These are phyloP conservation scores for Unio pictorum DNA, from an alignment of 2,888 invertebrate species.

Conservation along the genomic window DNA sequence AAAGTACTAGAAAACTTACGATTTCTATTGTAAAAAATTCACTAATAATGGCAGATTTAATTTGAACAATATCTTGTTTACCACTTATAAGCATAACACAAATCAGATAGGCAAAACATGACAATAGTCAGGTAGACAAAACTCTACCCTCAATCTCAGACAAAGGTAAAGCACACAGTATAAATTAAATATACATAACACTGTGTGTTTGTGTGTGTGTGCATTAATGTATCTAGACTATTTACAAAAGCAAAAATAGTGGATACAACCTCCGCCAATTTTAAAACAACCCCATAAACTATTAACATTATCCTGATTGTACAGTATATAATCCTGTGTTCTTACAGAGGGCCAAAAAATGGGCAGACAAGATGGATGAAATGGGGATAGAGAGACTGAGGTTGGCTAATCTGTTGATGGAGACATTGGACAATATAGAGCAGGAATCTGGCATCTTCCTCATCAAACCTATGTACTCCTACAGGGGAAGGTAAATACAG, in stretches of 20 bases:
- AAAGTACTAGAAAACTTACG: too few relatives aligned
- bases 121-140: too few relatives aligned
- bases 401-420: conserved; percentile 65
- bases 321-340: background rate
- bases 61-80: too few relatives aligned
- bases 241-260: background rate
- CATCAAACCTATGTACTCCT: conserved; percentile 70
- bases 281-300: background rate
- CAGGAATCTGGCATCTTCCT: conserved; percentile 70
- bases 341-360: conserved; percentile 62
- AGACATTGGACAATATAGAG: conserved; percentile 66
- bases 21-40: too few relatives aligned
- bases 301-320: background rate
- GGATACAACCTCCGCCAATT: background rate
- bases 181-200: too few relatives aligned
- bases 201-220: too few relatives aligned
- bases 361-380: conserved; percentile 66
- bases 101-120: too few relatives aligned
- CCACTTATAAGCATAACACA: too few relatives aligned
- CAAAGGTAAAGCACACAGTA: too few relatives aligned
- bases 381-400: conserved; percentile 61
- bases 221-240: too few relatives aligned
- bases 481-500: conserved; percentile 57
- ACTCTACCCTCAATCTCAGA: too few relatives aligned
- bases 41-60: too few relatives aligned